Evolutionary conservation across 23 tunicate species (phyloP).

Genomic region (Aplidium turbinatum): DNA sequence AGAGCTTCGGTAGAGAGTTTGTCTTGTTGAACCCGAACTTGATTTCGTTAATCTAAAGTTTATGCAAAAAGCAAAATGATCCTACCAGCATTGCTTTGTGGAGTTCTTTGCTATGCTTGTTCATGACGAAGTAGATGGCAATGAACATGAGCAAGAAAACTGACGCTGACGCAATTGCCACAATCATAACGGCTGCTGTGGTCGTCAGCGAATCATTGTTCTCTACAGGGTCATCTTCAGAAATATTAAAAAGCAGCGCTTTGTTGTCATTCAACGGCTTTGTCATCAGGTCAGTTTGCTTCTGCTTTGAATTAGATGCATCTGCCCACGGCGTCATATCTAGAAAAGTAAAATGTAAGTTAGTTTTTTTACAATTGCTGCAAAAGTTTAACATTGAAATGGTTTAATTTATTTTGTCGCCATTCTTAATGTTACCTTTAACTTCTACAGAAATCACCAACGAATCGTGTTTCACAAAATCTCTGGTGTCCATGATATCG

Average conservation of each 20-base stretch:
- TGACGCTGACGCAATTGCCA: conserved; percentile 9
- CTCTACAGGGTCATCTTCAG: not conserved
- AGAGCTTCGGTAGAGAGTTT: no score
- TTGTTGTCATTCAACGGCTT: not conserved
- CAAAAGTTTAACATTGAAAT: no score
- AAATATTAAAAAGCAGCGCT: no score
- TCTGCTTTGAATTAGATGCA: not conserved
- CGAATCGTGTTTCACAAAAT: conserved; percentile 62
- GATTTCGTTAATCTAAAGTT: no score
- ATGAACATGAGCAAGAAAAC: conserved; percentile 12
- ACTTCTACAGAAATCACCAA: conserved; percentile 68
- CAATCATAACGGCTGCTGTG: conserved; percentile 5
- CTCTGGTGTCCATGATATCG: conserved; percentile 53
- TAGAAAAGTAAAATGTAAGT: no score
- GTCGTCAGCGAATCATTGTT: no score
- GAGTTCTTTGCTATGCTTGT: conserved; percentile 15
- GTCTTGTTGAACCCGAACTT: no score
- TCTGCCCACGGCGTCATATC: not conserved
- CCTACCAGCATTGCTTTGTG: conserved; percentile 33
- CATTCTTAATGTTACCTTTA: conserved; percentile 44
- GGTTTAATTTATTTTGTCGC: not conserved
- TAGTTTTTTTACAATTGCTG: no score
- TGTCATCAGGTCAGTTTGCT: not conserved
- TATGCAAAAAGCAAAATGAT: no score
- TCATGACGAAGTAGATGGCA: conserved; percentile 1